Percentiles rank a stretch among this genome's conserved stretches.
Evolutionary conservation across 2,113 vertebrate genomes (phyloP).

Genomic region (Cathartes aura): DNA sequence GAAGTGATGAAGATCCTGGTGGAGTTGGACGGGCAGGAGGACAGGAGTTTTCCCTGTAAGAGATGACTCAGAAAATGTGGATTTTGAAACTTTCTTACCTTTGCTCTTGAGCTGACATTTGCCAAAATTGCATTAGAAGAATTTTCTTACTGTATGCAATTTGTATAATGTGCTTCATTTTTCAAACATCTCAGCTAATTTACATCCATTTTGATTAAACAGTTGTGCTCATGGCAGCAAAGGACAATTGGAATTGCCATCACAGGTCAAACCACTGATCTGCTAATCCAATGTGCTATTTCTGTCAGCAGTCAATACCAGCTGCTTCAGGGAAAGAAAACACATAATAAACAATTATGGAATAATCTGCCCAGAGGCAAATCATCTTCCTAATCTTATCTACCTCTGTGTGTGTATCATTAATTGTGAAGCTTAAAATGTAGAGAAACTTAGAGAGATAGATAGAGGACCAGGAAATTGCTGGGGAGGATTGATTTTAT

Average conservation of each 20-base stretch:
- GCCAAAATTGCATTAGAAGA: neutral
- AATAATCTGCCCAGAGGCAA: neutral
- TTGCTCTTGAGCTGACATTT: neutral
- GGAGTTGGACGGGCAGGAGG: neutral
- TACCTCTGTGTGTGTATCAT: neutral
- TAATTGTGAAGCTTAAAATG: neutral
- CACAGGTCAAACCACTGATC: neutral
- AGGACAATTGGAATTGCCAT: neutral
- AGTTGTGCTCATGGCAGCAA: neutral
- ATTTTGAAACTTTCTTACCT: neutral
- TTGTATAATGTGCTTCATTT: neutral
- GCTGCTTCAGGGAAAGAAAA: neutral
- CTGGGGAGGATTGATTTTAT: neutral
- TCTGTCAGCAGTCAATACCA: conserved; percentile 9
- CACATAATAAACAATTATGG: neutral
- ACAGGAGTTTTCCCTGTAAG: neutral
- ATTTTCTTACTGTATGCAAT: neutral
- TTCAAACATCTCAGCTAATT: neutral
- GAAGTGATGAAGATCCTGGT: neutral
- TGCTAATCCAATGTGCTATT: conserved; percentile 9
- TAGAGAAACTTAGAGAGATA: neutral
- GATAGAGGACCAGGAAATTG: neutral
- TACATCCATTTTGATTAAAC: neutral
- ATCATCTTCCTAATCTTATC: neutral
- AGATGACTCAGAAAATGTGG: neutral